Evolutionary conservation across 2,113 vertebrate species (phyloP).

Genomic region (Fukomys damarensis): DNA sequence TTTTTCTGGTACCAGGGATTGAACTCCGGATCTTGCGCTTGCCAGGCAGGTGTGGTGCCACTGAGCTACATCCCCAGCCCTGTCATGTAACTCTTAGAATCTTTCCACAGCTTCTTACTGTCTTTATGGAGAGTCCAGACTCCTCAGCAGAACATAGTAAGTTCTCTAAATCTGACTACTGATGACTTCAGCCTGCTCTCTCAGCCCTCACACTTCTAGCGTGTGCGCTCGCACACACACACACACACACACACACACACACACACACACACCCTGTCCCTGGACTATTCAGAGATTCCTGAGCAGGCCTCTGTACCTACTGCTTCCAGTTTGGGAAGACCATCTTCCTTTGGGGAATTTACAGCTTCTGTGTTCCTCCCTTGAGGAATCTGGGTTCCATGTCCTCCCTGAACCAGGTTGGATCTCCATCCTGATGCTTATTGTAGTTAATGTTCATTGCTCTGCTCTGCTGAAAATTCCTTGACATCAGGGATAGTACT

Average conservation of each 20-base stretch:
- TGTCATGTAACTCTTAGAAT: constrained; percentile 1
- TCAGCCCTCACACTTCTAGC: not conserved
- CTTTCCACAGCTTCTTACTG: not conserved
- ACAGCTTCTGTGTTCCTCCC: not conserved
- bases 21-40: no score
- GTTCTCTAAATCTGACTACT: not conserved
- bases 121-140: not conserved
- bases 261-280: no score
- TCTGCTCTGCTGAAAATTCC: not conserved
- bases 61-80: no score
- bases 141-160: no score
- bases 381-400: not conserved
- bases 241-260: no score
- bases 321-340: not conserved
- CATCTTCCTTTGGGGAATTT: not conserved
- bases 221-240: no score
- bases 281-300: not conserved
- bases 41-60: no score
- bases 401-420: not conserved
- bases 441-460: not conserved
- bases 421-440: not conserved
- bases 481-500: not conserved
- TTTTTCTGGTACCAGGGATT: no score
- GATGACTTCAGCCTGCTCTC: not conserved
- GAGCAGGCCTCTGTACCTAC: not conserved